Percentiles rank a stretch among this genome's conserved stretches.
Evolutionary conservation across 2,888 invertebrate genomes (phyloP).

Genomic region (Entomobrya proxima): DNA sequence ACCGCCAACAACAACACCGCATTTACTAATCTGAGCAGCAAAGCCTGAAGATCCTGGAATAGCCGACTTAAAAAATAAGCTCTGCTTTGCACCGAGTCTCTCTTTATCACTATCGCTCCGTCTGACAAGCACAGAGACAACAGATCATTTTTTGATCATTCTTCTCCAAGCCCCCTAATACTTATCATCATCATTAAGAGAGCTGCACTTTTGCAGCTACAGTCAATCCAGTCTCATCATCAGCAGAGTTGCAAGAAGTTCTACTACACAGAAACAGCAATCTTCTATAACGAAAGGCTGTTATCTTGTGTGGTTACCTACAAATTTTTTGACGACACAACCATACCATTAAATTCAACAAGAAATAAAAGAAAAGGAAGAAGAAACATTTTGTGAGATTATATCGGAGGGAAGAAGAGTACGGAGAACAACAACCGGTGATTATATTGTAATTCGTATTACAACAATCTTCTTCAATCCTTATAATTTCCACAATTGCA

Average conservation of each 20-base stretch:
- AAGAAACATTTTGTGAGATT: constrained; percentile 54
- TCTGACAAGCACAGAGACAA: constrained; percentile 66
- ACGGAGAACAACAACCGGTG: constrained; percentile 47
- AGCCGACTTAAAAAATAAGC: constrained; percentile 32
- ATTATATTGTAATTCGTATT: constrained; percentile 64
- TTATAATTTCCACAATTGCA: constrained; percentile 61
- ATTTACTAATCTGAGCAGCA: constrained; percentile 19
- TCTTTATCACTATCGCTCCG: constrained; percentile 13
- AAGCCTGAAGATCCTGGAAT: constrained; percentile 54
- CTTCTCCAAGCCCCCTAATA: constrained; percentile 59
- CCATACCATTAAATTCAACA: constrained; percentile 58
- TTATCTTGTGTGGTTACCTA: constrained; percentile 65
- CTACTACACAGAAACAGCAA: constrained; percentile 11
- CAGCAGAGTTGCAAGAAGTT: background rate
- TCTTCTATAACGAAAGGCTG: constrained; percentile 43
- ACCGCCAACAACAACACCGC: constrained; percentile 8
- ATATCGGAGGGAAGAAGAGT: constrained; percentile 38
- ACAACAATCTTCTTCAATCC: constrained; percentile 38
- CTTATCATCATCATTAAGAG: constrained; percentile 62
- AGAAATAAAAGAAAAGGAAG: constrained; percentile 26
- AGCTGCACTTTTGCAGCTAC: constrained; percentile 39
- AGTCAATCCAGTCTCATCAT: constrained; percentile 1
- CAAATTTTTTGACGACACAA: constrained; percentile 64
- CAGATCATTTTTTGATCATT: constrained; percentile 65
- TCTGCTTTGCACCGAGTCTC: constrained; percentile 26